These are phyloP conservation scores for Ophioninae sp. DNA, from an alignment of 2,888 invertebrate genomes.

Conservation along the genomic window DNA sequence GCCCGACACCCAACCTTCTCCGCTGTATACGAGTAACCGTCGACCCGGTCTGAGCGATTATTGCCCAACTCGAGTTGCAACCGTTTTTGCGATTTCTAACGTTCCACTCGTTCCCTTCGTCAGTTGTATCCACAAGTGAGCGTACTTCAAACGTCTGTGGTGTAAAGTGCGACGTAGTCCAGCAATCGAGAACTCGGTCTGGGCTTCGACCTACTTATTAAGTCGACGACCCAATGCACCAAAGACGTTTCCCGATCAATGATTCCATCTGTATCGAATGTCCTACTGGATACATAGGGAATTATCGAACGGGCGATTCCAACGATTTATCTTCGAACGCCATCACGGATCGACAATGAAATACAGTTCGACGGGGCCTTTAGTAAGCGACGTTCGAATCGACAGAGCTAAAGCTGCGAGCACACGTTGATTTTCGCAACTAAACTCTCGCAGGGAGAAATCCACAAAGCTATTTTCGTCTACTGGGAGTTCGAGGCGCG, in stretches of 20 bases:
- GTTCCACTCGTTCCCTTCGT: background rate
- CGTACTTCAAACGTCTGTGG: constrained; percentile 1
- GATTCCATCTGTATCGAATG: constrained; percentile 34
- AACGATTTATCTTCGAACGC: constrained; percentile 27
- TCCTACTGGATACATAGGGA: constrained; percentile 12
- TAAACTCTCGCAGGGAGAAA: constrained; percentile 34
- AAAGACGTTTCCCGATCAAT: constrained; percentile 34
- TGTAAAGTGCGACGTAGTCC: constrained; percentile 32
- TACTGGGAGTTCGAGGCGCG: constrained; percentile 20
- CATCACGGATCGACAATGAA: constrained; percentile 21
- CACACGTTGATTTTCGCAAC: constrained; percentile 41
- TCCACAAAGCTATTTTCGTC: constrained; percentile 49
- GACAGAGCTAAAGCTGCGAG: constrained; percentile 3
- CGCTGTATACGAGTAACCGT: constrained; percentile 28
- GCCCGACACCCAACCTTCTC: constrained; percentile 45
- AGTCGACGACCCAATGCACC: constrained; percentile 41
- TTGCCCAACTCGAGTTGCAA: constrained; percentile 52
- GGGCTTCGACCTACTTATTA: constrained; percentile 52
- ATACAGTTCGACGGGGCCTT: background rate
- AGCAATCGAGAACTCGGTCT: constrained; percentile 48
- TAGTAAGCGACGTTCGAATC: constrained; percentile 22
- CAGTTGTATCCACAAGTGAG: background rate
- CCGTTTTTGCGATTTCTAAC: constrained; percentile 56
- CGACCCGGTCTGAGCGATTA: constrained; percentile 41
- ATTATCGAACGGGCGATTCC: constrained; percentile 30